Evolutionary conservation across 1,140 invertebrate genomes (phyloP), one percentile per base, ranked within the genome.

Genomic region (Linepithema humile): DNA sequence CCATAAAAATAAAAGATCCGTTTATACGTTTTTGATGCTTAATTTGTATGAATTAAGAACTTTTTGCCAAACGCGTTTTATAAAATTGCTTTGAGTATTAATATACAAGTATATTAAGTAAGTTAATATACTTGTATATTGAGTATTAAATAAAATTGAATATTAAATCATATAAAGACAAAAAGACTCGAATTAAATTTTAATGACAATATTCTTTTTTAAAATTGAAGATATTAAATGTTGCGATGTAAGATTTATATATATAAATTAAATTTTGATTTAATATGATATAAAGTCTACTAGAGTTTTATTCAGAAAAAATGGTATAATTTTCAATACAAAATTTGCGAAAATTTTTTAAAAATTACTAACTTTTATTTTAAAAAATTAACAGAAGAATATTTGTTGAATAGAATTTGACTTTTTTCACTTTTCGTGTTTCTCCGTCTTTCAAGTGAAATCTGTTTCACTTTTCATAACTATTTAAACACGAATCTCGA

Each of bases 401-500:
- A 32, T 55, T 78, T 67, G 64, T 32, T 23, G 23, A 12, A 50
- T 7, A 2, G 1, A 12, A 50, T 78, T 69, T 80, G 35, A 40
- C 35, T 67, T 55, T 23, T 78, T 78, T 53, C 1, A 29, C 23
- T 78, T 29, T 29, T 32, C 17, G 10, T 1, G 10, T 38, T 38
- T 78, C 20, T 26, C 6, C 26, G 32, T 40, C 55, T 69, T 69
- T 55, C 17, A 35, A 1, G 23, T 9, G 17, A 70, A 70, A 53
- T 70, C 35, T n/a, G 12, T 38, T 29, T n/a, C 43, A 45, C 23
- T 43, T 6, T 17, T 20, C 48, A 40, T 69, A 70, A 80, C 23
- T 70, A 69, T 80, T 80, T 80, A 69, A 80, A 55, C 64, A 70
- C 64, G 62, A 77, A 80, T 80, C 64, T 55, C 75, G 12, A 70